Evolutionary conservation across 2,113 vertebrate species (phyloP), one percentile per base, ranked within the genome.

Genomic region (Mirounga angustirostris): DNA sequence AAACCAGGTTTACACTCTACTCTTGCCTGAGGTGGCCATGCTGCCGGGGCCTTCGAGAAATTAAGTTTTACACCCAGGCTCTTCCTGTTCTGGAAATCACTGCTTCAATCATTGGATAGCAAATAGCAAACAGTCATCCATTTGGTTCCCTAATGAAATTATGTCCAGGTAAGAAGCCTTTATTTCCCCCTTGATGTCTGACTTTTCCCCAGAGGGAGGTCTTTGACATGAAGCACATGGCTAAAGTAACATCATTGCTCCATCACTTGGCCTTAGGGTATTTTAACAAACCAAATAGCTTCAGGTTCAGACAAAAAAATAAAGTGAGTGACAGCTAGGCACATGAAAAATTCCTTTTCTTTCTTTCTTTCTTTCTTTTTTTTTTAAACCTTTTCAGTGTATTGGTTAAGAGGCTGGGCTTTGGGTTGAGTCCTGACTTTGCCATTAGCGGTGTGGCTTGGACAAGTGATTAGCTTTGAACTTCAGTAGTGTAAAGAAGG

Each of bases 61-160:
- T 98, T 94, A 95, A 93, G 91, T 98, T 97, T 96, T 95, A 96
- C 43, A 97, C 89, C 78, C 89, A 96, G 83, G 40, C 79, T 92
- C 89, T 98, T 98, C 94, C 97, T 97, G 97, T 97, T 97, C 95
- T 94, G 79, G 90, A 96, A 97, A 97, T 95, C 11, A 3, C 63
- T 1, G 7, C 89, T 92, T 93, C 74, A 91, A 63, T 96, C 95
- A 92, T 69, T 7, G 22, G 65, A 74, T 80, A 97, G 92, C 73
- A 92, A 74, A 71, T 73, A 89, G 71, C 79, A 93, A 94, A 59
- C 69, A 84, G 67, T 81, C 89, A 86, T 86, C 94, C 56, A 83
- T 85, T 96, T 52, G 71, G 95, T 54, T 97, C 69, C 50, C 46
- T 95, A 95, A 98, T 92, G 74, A 96, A 86, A 89, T 98, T 96